phyloP scores from a whole-genome alignment of 1,140 invertebrate genomes.

The Aleiodes sp. region DNA sequence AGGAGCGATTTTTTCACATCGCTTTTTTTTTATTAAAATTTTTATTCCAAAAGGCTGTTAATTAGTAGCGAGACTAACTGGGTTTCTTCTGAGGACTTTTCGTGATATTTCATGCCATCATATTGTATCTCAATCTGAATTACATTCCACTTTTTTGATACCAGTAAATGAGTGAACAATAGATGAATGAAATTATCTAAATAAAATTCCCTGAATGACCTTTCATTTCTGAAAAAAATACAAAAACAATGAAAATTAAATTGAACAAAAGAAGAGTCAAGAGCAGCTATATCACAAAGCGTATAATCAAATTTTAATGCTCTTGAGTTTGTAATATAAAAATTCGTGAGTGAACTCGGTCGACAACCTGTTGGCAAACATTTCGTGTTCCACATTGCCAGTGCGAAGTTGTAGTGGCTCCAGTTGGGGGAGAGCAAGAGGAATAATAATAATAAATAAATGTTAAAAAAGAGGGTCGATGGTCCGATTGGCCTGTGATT shows the following conservation, averaged over 20 bases:
- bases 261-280: not conserved
- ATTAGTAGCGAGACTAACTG: too few species aligned
- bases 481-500: not conserved
- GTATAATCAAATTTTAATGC: not conserved
- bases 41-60: too few species aligned
- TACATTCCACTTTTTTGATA: not conserved
- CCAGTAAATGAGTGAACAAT: too few species aligned
- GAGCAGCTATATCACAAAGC: not conserved
- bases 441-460: not conserved
- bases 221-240: not conserved
- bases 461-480: not conserved
- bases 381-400: not conserved
- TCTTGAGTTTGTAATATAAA: not conserved
- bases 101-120: too few species aligned
- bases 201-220: too few species aligned
- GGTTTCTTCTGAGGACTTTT: too few species aligned
- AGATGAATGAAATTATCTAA: too few species aligned
- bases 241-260: not conserved
- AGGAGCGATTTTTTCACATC: too few species aligned
- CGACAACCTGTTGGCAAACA: conserved; percentile 13
- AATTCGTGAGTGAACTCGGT: not conserved
- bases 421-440: not conserved
- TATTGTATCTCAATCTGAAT: too few species aligned
- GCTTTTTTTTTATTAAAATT: too few species aligned
- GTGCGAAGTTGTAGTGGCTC: not conserved